These are phyloP conservation scores for Amblyopsis hoosieri DNA, from an alignment of 2,797 vertebrate species.

Conservation along the genomic window DNA sequence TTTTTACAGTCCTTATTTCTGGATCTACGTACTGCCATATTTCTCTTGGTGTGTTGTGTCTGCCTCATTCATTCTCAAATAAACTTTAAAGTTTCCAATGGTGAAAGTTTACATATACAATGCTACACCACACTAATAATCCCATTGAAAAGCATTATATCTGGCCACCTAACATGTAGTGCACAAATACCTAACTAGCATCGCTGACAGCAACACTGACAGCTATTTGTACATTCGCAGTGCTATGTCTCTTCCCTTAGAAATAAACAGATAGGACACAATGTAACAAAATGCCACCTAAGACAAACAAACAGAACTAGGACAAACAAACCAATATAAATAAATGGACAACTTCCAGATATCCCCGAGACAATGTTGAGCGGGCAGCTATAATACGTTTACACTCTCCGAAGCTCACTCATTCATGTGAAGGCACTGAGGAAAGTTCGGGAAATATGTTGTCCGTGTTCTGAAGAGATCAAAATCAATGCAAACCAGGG, in stretches of 20 bases:
- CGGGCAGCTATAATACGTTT: slow-evolving; percentile 33
- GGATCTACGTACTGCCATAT: slow-evolving; percentile 39
- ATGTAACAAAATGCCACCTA: slow-evolving; percentile 24
- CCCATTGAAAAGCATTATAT: slow-evolving; percentile 9
- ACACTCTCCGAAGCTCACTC: slow-evolving; percentile 31
- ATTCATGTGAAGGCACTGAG: slow-evolving; percentile 71
- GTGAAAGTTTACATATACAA: slow-evolving; percentile 19
- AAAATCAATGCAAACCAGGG: background rate
- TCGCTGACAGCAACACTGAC: background rate
- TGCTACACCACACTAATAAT: background rate
- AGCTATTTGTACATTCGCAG: slow-evolving; percentile 38
- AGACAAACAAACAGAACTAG: slow-evolving; percentile 34
- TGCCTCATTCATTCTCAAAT: slow-evolving; percentile 36
- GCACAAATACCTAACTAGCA: slow-evolving; percentile 7
- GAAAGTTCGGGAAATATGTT: slow-evolving; percentile 26
- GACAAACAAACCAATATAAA: background rate
- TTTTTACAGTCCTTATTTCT: slow-evolving; percentile 56
- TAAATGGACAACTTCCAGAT: slow-evolving; percentile 14
- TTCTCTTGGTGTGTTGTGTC: slow-evolving; percentile 31
- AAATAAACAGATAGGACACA: slow-evolving; percentile 21
- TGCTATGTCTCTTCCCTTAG: slow-evolving; percentile 30
- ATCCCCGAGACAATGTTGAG: slow-evolving; percentile 32
- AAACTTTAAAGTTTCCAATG: slow-evolving; percentile 16
- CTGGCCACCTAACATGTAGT: slow-evolving; percentile 25
- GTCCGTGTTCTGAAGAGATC: background rate